These are phyloP conservation scores for Paramormyrops kingsleyae DNA, from an alignment of 2,113 vertebrate species.

Conservation along the genomic window DNA sequence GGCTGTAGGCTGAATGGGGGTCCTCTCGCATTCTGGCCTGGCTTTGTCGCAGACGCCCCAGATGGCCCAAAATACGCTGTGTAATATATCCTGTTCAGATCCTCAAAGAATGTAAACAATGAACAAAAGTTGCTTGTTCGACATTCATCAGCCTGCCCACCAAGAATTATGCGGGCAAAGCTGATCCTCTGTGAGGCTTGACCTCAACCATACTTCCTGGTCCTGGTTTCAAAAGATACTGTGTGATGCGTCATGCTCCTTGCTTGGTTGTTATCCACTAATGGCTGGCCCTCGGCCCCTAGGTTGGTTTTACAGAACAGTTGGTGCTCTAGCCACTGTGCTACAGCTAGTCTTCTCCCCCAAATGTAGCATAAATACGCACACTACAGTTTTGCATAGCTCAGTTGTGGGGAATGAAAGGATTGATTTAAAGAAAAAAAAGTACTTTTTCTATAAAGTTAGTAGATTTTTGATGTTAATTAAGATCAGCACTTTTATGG, in stretches of 20 bases:
- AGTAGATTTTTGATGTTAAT: slow-evolving; percentile 57
- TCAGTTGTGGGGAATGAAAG: not conserved
- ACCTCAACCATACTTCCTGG: slow-evolving; percentile 37
- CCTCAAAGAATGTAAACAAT: slow-evolving; percentile 56
- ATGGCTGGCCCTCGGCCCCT: slow-evolving; percentile 49
- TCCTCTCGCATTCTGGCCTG: slow-evolving; percentile 55
- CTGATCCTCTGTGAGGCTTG: slow-evolving; percentile 41
- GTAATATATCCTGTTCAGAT: slow-evolving; percentile 50
- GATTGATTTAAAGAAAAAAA: slow-evolving; percentile 38
- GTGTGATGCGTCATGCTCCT: slow-evolving; percentile 33
- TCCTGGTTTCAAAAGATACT: slow-evolving; percentile 41
- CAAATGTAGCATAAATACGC: not conserved
- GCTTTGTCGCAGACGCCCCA: slow-evolving; percentile 40
- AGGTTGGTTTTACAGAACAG: slow-evolving; percentile 4
- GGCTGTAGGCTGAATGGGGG: slow-evolving; percentile 42
- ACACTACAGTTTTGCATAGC: not conserved
- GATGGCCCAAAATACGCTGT: slow-evolving; percentile 48
- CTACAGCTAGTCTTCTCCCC: not conserved
- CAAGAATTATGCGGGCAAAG: slow-evolving; percentile 40
- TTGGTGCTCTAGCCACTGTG: not conserved
- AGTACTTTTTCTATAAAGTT: slow-evolving; percentile 49
- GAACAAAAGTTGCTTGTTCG: slow-evolving; percentile 56
- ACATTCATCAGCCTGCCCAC: slow-evolving; percentile 42
- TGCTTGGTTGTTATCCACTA: slow-evolving; percentile 45
- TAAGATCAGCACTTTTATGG: slow-evolving; percentile 64